Conservation (phyloP, 2,888 invertebrate species). For the Electrophaes corylata region DNA sequence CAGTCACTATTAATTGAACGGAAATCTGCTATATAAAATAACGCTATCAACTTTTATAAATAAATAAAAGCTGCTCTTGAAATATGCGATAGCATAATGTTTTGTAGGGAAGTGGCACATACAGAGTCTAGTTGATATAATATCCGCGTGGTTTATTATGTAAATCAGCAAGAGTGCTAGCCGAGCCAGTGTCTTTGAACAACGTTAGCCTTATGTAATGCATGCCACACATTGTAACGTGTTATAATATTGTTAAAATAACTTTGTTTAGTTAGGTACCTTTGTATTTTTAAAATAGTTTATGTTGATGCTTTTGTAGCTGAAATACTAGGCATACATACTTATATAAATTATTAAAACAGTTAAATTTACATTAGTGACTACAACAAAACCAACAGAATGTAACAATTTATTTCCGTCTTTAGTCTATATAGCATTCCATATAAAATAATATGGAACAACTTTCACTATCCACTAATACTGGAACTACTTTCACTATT, state of each 20-base stretch:
- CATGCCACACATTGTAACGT: constrained; percentile 14
- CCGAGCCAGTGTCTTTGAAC: constrained; percentile 39
- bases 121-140: constrained; percentile 41
- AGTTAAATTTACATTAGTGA: no score
- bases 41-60: constrained; percentile 26
- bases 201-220: constrained; percentile 47
- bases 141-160: constrained; percentile 53
- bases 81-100: constrained; percentile 25
- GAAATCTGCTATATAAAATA: not conserved
- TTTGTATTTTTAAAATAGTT: no score
- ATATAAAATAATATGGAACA: no score
- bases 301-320: no score
- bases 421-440: no score
- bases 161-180: constrained; percentile 41
- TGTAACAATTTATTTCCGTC: no score
- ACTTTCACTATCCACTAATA: no score
- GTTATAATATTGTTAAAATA: no score
- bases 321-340: no score
- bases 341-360: no score
- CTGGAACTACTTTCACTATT: not conserved
- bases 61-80: constrained; percentile 40
- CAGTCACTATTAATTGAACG: not conserved
- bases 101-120: constrained; percentile 52
- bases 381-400: no score
- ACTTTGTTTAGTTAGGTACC: no score